Evolutionary conservation across 2,888 invertebrate species (phyloP), one percentile per base, ranked within the genome.

Genomic region (Eristalinus aeneus): DNA sequence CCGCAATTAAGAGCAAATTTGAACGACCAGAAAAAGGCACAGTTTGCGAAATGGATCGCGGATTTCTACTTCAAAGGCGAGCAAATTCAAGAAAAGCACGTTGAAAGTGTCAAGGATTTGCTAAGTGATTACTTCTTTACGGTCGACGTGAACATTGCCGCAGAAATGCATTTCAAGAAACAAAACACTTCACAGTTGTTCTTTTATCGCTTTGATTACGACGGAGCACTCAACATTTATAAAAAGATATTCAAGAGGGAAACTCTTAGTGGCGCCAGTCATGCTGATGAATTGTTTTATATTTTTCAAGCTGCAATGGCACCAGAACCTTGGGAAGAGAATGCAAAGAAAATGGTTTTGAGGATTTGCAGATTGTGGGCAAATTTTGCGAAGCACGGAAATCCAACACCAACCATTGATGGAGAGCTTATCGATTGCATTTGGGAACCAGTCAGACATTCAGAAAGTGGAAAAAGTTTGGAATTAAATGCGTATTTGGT

Each of bases 231-330:
- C 11, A 94, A 94, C 89, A 92, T 93, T 78, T 89, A 93, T 27
- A 94, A 92, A 87, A 90, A 79, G 60, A 64, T 76, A 39, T 73
- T 53, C 9, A 39, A 91, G 16, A 91, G 93, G 22, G 81, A 92
- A 2, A 90, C 92, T 1, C n/a, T 89, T 2, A 88, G 90, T 89
- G 95, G 94, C 3, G 93, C 94, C 0, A 93, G 93, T 67, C 95
- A 95, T 88, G 93, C 92, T 0, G 95, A 95, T 85, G 95, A 95
- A 0, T 89, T 93, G 0, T 93, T 93, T 6, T 94, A 94, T 87
- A 84, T 95, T 10, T 92, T 94, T 20, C 93, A 92, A 83, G 88
- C 89, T 87, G 72, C 67, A 0, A 85, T 79, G 8, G 71, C 53
- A 12, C 78, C 78, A 2, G 88, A 85, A 0, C 67, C 88, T 0